Evolutionary conservation across 2,113 vertebrate species (phyloP).

Genomic region (Eolophus roseicapilla): DNA sequence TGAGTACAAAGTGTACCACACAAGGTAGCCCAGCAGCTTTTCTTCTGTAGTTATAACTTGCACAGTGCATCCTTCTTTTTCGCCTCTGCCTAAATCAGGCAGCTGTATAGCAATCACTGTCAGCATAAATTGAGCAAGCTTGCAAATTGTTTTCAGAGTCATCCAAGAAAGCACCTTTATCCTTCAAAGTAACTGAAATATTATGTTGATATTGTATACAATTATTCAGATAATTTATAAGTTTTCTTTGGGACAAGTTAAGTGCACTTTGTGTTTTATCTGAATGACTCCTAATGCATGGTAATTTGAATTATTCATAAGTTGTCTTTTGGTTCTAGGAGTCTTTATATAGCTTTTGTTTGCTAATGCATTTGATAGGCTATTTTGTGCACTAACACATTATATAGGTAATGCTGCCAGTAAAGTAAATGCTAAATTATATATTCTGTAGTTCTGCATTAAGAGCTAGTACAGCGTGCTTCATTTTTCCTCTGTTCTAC

Average conservation of each 20-base stretch:
- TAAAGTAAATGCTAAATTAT: conserved; percentile 73
- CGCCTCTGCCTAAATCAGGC: conserved; percentile 24
- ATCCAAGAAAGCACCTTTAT: conserved; percentile 35
- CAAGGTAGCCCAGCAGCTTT: neutral
- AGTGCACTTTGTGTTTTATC: conserved; percentile 58
- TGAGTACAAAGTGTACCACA: neutral
- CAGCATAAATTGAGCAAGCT: conserved; percentile 34
- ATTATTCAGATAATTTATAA: conserved; percentile 61
- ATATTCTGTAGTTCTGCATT: conserved; percentile 54
- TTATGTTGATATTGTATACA: conserved; percentile 36
- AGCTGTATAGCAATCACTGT: conserved; percentile 4
- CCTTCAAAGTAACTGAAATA: conserved; percentile 52
- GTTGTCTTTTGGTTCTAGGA: conserved; percentile 44
- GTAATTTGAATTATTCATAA: conserved; percentile 74
- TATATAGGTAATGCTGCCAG: conserved; percentile 40
- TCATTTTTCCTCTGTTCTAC: conserved; percentile 39
- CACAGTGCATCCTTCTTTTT: neutral
- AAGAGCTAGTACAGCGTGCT: conserved; percentile 26
- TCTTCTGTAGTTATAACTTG: neutral
- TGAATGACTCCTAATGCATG: conserved; percentile 59
- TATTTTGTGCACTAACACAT: conserved; percentile 59
- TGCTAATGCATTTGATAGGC: conserved; percentile 67
- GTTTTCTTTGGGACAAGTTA: conserved; percentile 50
- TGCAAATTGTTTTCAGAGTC: conserved; percentile 53
- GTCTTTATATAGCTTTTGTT: conserved; percentile 71